These are phyloP conservation scores for Augochlora pura DNA, from an alignment of 1,140 invertebrate species.

Conservation along the genomic window DNA sequence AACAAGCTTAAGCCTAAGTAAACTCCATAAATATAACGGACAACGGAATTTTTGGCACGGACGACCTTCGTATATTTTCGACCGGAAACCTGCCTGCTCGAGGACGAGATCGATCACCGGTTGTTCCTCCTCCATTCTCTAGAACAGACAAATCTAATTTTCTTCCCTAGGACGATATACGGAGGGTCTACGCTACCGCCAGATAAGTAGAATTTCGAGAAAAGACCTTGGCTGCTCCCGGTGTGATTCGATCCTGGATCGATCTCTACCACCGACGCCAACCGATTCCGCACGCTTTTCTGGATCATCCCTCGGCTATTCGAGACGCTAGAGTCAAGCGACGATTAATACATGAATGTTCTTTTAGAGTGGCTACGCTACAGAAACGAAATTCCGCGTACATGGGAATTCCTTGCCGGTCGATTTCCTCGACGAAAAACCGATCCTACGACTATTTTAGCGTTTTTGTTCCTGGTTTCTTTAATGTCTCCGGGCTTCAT, in stretches of 20 bases:
- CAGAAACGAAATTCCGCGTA: too few species aligned
- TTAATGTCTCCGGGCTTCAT: neutral
- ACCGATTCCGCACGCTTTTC: too few species aligned
- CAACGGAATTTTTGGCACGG: conserved; percentile 43
- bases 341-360: too few species aligned
- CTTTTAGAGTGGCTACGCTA: too few species aligned
- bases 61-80: conserved; percentile 19
- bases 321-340: too few species aligned
- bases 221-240: neutral
- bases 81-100: conserved; percentile 3
- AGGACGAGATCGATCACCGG: conserved; percentile 1
- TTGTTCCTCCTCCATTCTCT: too few species aligned
- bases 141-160: too few species aligned
- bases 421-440: too few species aligned
- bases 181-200: neutral
- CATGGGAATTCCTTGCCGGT: too few species aligned
- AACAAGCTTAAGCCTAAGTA: conserved; percentile 58
- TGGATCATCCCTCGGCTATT: too few species aligned
- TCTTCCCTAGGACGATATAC: too few species aligned
- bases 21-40: conserved; percentile 41
- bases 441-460: neutral
- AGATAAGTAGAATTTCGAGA: neutral
- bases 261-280: too few species aligned
- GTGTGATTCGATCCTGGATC: neutral
- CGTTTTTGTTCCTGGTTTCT: neutral